These are phyloP conservation scores for Melanargia galathea DNA, from an alignment of 2,888 invertebrate genomes.

Conservation along the genomic window DNA sequence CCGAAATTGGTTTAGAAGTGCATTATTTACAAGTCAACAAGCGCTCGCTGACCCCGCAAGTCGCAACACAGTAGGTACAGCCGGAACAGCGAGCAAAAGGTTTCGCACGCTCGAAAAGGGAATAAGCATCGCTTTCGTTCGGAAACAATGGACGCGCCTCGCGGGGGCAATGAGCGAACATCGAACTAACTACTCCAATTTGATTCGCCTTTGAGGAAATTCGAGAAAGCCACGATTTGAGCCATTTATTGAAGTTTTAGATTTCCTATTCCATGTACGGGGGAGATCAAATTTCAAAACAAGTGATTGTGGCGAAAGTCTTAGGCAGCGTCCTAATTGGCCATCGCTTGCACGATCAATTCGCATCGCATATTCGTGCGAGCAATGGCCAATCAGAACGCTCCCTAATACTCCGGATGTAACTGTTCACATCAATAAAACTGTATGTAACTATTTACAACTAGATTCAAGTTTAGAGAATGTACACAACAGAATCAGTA, in stretches of 20 bases:
- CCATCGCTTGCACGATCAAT: too few relatives aligned
- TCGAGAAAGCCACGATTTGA: slow-evolving; percentile 48
- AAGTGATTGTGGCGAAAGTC: not conserved
- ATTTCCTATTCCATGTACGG: slow-evolving; percentile 34
- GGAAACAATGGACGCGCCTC: slow-evolving; percentile 47
- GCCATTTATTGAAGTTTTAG: slow-evolving; percentile 47
- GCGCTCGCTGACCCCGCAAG: slow-evolving; percentile 20
- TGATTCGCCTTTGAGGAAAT: slow-evolving; percentile 70
- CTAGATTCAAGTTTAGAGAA: too few relatives aligned
- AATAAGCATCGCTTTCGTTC: slow-evolving; percentile 65
- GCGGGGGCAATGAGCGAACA: slow-evolving; percentile 56
- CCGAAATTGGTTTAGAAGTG: not conserved
- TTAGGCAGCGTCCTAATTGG: too few relatives aligned
- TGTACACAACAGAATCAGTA: too few relatives aligned
- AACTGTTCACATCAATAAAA: too few relatives aligned
- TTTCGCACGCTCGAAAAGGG: slow-evolving; percentile 66
- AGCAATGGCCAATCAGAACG: too few relatives aligned
- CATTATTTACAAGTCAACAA: slow-evolving; percentile 24
- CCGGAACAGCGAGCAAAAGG: slow-evolving; percentile 64
- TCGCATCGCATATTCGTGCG: too few relatives aligned
- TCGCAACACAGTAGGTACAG: slow-evolving; percentile 41
- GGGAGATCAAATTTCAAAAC: slow-evolving; percentile 23
- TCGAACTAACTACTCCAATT: slow-evolving; percentile 69
- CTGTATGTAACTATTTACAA: too few relatives aligned
- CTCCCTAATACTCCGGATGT: too few relatives aligned